Base-by-base conservation (phyloP, 2,113 vertebrate genomes). In the Limnothrissa miodon region DNA sequence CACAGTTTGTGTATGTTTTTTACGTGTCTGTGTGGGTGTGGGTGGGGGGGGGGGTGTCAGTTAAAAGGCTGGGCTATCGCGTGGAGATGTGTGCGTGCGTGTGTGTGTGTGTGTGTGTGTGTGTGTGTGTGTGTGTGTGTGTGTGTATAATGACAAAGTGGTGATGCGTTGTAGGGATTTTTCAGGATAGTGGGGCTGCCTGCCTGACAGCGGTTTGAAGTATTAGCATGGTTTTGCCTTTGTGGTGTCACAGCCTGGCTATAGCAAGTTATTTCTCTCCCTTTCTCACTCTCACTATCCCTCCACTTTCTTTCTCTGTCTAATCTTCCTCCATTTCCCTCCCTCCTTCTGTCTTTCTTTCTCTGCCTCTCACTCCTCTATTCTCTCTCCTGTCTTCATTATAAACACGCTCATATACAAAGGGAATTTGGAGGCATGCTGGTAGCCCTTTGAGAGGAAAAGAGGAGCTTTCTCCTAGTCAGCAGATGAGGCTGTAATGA, bases 171-270 rank as follows among this genome's bases (percentile, higher is more conserved):
- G 19, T 83, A 21, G 48, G 48, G 45, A 59, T 51, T 33, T 48
- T 66, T 80, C 62, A 53, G 59, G 82, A 81, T 10, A 66, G 13
- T 15, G 66, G 39, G 56, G n/a, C 21, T 79, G 48, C 33, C 83
- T 84, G 42, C 42, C 42, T 42, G 42, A 4, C 2, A 42, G 42
- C 29, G 39, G 56, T 80, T 85, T 48, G 82, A 84, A 82, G 82
- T 78, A 29, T 80, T 39, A 80, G 51, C n/a, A n/a, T 86, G 80
- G 62, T 84, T 80, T 81, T 85, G 45, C 45, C 44, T 84, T 81
- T 19, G 6, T 45, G 23, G 51, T 33, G 13, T 74, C 29, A 36
- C 9, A 17, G 66, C 66, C 66, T 74, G 13, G 2, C 66, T 4
- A 74, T 39, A 15, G 29, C 17, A 10, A 74, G 66, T 15, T 74